Evolutionary conservation across 2,797 vertebrate genomes (phyloP), one percentile per base, ranked within the genome.

Genomic region (Enteromius treurensis): DNA sequence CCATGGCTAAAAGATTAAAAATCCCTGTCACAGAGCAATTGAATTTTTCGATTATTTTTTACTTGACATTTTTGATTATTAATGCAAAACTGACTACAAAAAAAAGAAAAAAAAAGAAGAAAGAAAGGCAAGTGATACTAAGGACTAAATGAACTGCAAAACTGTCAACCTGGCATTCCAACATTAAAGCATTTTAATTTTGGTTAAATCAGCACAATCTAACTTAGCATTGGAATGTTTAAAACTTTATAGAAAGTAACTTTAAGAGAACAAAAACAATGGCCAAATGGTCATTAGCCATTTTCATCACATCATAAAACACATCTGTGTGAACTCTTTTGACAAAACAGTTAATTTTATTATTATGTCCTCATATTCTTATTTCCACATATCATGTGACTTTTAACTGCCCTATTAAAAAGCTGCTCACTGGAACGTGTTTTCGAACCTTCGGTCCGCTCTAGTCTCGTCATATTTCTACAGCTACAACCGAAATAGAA

Each of bases 401-500:
- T 19, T 42, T 34, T 2, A 81, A 40, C 3, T 7, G 55, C 14
- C 65, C 75, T 62, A 77, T 77, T 67, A 77, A 32, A 77, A 60
- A 13, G 51, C 40, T 21, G 21, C 21, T 23, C 2, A 60, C 21
- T 8, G n/a, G 7, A 5, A 45, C 0, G 8, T 4, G n/a, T 26
- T n/a, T 26, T 23, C 37, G 4, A 11, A 53, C 13, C 9, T 37
- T 7, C 51, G 0, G 34, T 77, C 81, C 81, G 29, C 81, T 83
- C 81, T 83, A 62, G 64, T 29, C 29, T 49, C 13, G 8, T 49
- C 21, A 37, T 21, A 78, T 60, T 77, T 83, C 81, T 78, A 68
- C 0, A 69, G 91, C 92, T 91, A 93, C 89, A 92, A 92, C 89
- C 49, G 81, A 92, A 92, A 93, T 90, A 93, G 89, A 86, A 78